Percentiles rank a stretch among this genome's conserved stretches.
Evolutionary conservation across 2,888 invertebrate genomes (phyloP).

Genomic region (Mellilla xanthometata): DNA sequence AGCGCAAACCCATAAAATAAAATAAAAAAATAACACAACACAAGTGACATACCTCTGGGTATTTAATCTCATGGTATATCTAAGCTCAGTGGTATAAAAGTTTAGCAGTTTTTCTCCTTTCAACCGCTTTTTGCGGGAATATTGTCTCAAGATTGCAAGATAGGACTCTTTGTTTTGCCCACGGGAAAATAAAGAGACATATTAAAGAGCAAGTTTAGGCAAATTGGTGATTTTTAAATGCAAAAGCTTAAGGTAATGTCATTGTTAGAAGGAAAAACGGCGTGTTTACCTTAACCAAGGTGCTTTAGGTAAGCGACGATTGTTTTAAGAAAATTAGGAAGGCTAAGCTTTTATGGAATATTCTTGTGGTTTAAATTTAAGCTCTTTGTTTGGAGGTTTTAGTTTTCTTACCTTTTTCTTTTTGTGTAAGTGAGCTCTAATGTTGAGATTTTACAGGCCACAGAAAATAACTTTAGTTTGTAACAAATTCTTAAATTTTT

Average conservation of each 20-base stretch:
- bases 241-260: conserved; percentile 23
- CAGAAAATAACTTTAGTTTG: no score
- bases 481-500: no score
- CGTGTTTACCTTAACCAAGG: conserved; percentile 22
- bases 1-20: no score
- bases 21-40: no score
- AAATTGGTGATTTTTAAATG: conserved; percentile 33
- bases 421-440: no score
- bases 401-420: no score
- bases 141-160: conserved; percentile 43
- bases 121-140: conserved; percentile 54
- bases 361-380: no score
- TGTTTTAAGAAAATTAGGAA: conserved; percentile 12
- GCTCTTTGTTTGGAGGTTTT: no score
- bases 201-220: conserved; percentile 32
- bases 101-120: conserved; percentile 67
- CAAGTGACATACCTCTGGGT: no score
- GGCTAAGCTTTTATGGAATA: background rate
- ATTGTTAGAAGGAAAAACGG: conserved; percentile 21
- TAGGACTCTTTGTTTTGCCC: conserved; percentile 33
- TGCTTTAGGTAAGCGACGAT: conserved; percentile 14
- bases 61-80: no score
- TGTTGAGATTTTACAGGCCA: no score
- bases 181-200: conserved; percentile 30
- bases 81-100: conserved; percentile 13